phyloP scores from a whole-genome alignment of 1,140 invertebrate genomes.

The Zaprionus capensis region DNA sequence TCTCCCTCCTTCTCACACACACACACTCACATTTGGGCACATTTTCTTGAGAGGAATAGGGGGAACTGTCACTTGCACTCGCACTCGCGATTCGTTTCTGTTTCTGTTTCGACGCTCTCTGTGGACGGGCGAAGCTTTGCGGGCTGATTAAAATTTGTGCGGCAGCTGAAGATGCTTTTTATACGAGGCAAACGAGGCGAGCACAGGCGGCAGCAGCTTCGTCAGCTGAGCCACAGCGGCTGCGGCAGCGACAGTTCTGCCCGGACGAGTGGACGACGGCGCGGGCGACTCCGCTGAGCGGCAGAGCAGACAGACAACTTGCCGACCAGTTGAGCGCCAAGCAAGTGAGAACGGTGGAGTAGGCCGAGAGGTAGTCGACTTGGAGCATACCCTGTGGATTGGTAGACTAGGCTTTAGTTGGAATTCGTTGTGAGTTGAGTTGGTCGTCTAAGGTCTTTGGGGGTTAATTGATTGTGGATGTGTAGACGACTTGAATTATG shows the following conservation, averaged over 20 bases:
- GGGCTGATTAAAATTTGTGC: constrained; percentile 83
- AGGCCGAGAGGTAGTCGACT: not conserved
- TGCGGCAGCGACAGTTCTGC: constrained; percentile 3
- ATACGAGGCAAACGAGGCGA: constrained; percentile 58
- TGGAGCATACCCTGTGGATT: not conserved
- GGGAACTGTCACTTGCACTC: constrained; percentile 9
- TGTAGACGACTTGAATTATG: too few species aligned
- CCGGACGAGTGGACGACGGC: not conserved
- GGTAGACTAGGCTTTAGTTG: too few species aligned
- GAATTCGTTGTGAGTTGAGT: not conserved
- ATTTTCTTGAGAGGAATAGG: constrained; percentile 11
- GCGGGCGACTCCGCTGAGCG: constrained; percentile 19
- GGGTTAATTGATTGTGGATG: too few species aligned
- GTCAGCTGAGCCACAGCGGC: constrained; percentile 5
- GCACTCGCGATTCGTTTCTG: constrained; percentile 30
- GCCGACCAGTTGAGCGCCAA: constrained; percentile 21
- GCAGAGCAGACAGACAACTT: constrained; percentile 16
- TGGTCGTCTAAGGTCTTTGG: too few species aligned
- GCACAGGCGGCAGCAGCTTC: not conserved
- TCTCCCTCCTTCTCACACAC: not conserved
- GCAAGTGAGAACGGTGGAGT: not conserved
- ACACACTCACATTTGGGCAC: constrained; percentile 39
- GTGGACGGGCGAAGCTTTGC: constrained; percentile 71
- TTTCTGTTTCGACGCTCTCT: not conserved
- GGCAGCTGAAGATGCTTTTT: constrained; percentile 83